Base-by-base conservation (phyloP, 1,140 invertebrate species). In the Trissolcus basalis region DNA sequence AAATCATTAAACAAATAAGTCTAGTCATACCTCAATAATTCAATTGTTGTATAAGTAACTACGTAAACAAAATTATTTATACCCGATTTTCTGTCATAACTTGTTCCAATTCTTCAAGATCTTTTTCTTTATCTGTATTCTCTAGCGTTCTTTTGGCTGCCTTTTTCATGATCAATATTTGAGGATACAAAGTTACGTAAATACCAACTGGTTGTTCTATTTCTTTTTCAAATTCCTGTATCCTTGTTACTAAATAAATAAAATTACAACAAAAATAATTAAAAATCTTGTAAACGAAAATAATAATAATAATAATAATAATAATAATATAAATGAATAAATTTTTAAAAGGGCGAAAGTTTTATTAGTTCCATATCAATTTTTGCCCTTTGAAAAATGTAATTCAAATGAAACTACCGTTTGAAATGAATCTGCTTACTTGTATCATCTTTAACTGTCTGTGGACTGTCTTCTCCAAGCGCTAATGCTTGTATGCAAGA, bases 401-500 rank as follows among this genome's bases (percentile, higher is more conserved):
- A n/a, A n/a, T n/a, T n/a, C n/a, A n/a, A n/a, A n/a, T n/a, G n/a
- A n/a, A n/a, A n/a, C n/a, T n/a, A n/a, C 10, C 33, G 33, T 6
- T 35, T 35, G 5, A 43, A 43, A 43, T 43, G 4, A 43, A 9
- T 43, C 12, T 43, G 27, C 7, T 27, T 27, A 27, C 6, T 27
- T 27, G 32, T 50, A 69, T 74, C 47, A 48, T 74, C 71, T n/a
- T 32, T 15, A 0, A 67, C 7, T 4, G 50, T 4, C 10, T 11
- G 10, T 32, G 71, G 71, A 11, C 39, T 35, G 47, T 74, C 71
- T 43, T 74, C 63, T 50, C 61, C 63, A 10, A 74, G 14, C 1
- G 63, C 63, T 11, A 74, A 51, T 36, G 71, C 63, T 48, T 68
- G 56, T n/a, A 74, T 50, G 8, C 53, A 44, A 4, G 63, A 43